Evolutionary conservation across 2,797 vertebrate species (phyloP), one percentile per base, ranked within the genome.

Genomic region (Eulemur mongoz): DNA sequence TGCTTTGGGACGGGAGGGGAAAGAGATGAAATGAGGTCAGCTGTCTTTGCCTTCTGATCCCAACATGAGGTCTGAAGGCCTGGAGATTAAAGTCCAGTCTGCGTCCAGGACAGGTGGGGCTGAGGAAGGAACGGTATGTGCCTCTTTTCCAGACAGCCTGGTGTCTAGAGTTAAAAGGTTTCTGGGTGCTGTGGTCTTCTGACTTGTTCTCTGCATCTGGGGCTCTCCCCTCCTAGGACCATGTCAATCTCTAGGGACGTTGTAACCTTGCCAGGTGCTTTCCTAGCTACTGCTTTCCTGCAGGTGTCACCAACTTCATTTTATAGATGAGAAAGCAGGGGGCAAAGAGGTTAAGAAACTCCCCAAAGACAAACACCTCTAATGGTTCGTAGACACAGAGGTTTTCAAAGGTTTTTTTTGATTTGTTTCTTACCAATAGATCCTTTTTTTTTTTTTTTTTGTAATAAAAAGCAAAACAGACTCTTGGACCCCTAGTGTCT

Each of bases 1-100:
- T 83, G 23, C 38, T 48, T 63, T 45, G 69, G 38, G 70, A 43
- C 25, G 75, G 70, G 57, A 86, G 38, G 17, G n/a, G 2, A 38
- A 3, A 10, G 40, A 57, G n/a, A 81, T 40, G 54, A 82, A 63
- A 81, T 80, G 69, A 81, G 15, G 30, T 95, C 73, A 61, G 57
- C 59, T 86, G 52, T 91, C 76, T 91, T 85, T 27, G 89, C 52
- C 95, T 91, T 89, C 81, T 78, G 85, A 91, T 89, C 82, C 17
- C 32, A 25, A 43, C 7, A 32, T 72, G 84, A 72, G 59, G 43
- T 90, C 92, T 85, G 76, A 73, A 25, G 40, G 35, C 30, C 88
- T 70, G 61, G 50, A 79, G 94, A 61, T 76, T 81, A 93, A 97
- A 97, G 97, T 97, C 95, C 95, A 95, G 70, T 57, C 79, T 87